Evolutionary conservation across 2,888 invertebrate genomes (phyloP).

Genomic region (Rapana venosa): DNA sequence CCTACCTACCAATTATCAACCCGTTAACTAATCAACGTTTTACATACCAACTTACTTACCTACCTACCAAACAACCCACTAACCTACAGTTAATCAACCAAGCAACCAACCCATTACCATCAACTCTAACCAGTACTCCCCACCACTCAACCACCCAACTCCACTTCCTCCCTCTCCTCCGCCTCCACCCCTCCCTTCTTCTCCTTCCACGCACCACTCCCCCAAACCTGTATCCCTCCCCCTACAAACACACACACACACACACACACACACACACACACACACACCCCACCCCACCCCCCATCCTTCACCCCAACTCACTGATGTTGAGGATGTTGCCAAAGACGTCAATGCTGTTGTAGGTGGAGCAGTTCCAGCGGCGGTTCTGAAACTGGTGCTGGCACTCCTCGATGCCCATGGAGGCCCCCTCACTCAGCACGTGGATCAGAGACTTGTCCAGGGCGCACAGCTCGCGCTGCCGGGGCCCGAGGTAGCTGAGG

Average conservation of each 20-base stretch:
- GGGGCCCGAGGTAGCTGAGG: conserved; percentile 85
- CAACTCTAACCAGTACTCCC: too few species aligned
- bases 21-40: too few species aligned
- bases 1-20: too few species aligned
- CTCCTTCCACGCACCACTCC: not conserved
- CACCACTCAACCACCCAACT: too few species aligned
- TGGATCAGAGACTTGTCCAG: conserved; percentile 86
- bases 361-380: conserved; percentile 93
- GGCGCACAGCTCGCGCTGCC: conserved; percentile 86
- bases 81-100: too few species aligned
- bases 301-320: conserved; percentile 80
- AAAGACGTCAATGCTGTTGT: conserved; percentile 88
- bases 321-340: conserved; percentile 90
- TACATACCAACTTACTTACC: too few species aligned
- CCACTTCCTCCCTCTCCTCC: too few species aligned
- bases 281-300: not conserved
- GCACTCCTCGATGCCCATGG: conserved; percentile 91
- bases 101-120: too few species aligned
- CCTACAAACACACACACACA: not conserved
- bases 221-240: not conserved
- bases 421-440: conserved; percentile 84
- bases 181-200: not conserved
- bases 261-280: not conserved
- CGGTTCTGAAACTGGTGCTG: conserved; percentile 92
- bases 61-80: too few species aligned